These are phyloP conservation scores for Hecatera dysodea DNA, from an alignment of 2,888 invertebrate species.

Conservation along the genomic window DNA sequence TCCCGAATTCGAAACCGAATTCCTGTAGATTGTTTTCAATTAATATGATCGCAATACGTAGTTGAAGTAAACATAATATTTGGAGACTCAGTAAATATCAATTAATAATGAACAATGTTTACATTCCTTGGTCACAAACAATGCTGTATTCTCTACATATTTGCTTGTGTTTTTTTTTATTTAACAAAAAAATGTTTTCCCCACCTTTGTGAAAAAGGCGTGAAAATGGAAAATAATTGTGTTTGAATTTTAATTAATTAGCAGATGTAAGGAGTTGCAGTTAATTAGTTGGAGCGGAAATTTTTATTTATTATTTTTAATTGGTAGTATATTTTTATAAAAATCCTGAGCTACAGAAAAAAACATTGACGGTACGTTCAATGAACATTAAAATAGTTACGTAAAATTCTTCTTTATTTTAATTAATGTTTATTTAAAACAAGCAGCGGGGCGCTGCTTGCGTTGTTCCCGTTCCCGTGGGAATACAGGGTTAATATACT, in stretches of 20 bases:
- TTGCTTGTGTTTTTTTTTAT: slow-evolving; percentile 3
- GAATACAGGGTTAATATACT: too few species aligned
- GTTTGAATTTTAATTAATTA: slow-evolving; percentile 22
- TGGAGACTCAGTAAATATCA: slow-evolving; percentile 25
- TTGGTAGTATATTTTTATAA: background rate
- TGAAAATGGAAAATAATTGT: slow-evolving; percentile 9
- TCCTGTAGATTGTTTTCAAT: slow-evolving; percentile 29
- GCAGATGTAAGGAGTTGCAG: background rate
- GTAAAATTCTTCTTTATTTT: too few species aligned
- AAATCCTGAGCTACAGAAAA: background rate
- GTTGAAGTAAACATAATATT: slow-evolving; percentile 27
- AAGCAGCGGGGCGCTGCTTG: too few species aligned
- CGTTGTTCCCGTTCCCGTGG: too few species aligned
- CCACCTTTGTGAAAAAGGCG: slow-evolving; percentile 23
- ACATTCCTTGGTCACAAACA: slow-evolving; percentile 23
- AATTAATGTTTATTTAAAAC: too few species aligned
- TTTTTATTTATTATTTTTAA: background rate
- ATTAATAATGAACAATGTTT: slow-evolving; percentile 12
- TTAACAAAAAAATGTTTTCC: slow-evolving; percentile 14
- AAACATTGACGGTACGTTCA: background rate
- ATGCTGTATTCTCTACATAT: slow-evolving; percentile 21
- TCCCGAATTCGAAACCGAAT: slow-evolving; percentile 5
- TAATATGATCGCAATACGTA: slow-evolving; percentile 12
- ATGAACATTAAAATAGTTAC: background rate
- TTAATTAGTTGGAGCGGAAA: background rate